Conservation (phyloP, 2,113 vertebrate genomes). For the Halichoerus grypus region DNA sequence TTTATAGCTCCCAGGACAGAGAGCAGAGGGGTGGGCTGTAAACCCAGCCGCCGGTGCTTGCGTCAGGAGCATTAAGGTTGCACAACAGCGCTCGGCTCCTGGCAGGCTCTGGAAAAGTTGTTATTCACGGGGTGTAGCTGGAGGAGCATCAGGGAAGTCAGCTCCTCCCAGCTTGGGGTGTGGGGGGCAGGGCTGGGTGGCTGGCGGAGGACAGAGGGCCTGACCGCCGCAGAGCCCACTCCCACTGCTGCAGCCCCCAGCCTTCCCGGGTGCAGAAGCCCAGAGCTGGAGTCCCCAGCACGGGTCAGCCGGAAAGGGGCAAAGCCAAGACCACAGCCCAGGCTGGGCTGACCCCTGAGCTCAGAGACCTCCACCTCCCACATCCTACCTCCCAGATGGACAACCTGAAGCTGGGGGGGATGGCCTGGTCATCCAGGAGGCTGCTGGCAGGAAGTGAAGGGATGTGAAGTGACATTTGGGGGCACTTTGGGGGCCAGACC, state of each 20-base stretch:
- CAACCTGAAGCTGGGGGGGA: background rate
- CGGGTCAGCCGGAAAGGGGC: background rate
- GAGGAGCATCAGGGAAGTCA: background rate
- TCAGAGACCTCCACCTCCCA: background rate
- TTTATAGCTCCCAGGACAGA: background rate
- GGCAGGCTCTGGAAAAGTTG: background rate
- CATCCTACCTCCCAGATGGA: background rate
- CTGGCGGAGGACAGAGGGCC: accelerated
- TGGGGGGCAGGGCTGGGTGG: background rate
- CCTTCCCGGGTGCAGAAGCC: too few relatives aligned
- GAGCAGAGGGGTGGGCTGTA: background rate
- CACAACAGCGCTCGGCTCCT: background rate
- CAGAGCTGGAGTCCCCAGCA: background rate
- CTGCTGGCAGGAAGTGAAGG: background rate
- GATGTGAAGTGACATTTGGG: background rate
- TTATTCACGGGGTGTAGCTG: background rate
- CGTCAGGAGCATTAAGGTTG: background rate
- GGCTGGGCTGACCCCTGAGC: background rate
- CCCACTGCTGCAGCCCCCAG: accelerated
- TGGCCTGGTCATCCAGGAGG: accelerated
- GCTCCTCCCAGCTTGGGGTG: background rate
- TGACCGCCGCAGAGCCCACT: accelerated
- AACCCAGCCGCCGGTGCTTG: background rate
- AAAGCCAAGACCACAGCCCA: background rate
- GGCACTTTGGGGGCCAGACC: background rate